These are phyloP conservation scores for Arctocebus calabarensis DNA, from an alignment of 2,797 vertebrate species.

Conservation along the genomic window DNA sequence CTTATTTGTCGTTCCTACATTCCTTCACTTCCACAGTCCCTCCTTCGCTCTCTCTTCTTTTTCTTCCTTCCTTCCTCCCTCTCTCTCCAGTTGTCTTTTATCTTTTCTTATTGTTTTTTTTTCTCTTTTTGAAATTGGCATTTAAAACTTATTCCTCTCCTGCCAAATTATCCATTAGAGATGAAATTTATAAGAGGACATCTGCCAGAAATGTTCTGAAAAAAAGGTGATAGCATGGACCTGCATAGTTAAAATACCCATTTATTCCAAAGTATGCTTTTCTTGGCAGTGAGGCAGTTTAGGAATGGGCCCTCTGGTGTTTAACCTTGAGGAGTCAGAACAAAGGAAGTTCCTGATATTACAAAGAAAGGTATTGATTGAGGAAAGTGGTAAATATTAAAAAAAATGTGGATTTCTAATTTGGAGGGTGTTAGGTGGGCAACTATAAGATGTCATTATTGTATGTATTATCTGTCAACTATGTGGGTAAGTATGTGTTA, in stretches of 20 bases:
- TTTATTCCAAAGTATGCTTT: neutral
- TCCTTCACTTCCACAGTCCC: neutral
- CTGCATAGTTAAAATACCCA: neutral
- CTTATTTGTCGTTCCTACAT: neutral
- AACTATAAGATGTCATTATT: neutral
- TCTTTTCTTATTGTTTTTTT: neutral
- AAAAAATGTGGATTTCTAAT: neutral
- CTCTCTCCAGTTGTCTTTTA: neutral
- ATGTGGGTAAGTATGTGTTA: neutral
- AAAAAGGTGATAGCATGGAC: neutral
- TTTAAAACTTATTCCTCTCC: neutral
- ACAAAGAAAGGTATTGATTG: neutral
- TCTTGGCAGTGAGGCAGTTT: neutral
- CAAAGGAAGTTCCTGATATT: neutral
- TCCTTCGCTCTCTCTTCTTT: accelerated
- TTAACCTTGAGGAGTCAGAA: slow-evolving; percentile 34
- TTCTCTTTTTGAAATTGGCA: neutral
- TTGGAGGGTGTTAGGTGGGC: neutral
- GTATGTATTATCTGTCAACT: neutral
- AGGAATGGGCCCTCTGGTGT: neutral
- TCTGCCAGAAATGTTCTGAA: neutral
- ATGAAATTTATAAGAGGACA: neutral
- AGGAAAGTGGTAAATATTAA: neutral
- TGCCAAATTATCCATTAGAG: neutral
- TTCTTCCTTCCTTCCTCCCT: neutral